phyloP scores from a whole-genome alignment of 1,140 invertebrate genomes.

The Drosophila erecta region DNA sequence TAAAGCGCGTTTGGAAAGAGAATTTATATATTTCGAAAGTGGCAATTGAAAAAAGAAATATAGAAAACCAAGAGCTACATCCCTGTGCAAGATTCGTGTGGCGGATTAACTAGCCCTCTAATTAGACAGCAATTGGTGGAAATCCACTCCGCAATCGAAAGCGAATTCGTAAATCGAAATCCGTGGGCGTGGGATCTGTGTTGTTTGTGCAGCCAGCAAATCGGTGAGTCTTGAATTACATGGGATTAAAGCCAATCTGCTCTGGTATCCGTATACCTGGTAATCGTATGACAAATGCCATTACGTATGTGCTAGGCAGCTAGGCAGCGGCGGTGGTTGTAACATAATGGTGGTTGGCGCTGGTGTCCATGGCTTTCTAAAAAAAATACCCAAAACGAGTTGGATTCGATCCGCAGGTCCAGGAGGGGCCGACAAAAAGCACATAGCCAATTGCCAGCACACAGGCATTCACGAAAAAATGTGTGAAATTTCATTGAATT shows the following conservation, averaged over 20 bases:
- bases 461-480: slow-evolving; percentile 24
- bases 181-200: slow-evolving; percentile 51
- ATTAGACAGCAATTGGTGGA: slow-evolving; percentile 47
- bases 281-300: slow-evolving; percentile 54
- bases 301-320: slow-evolving; percentile 20
- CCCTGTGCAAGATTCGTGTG: slow-evolving; percentile 24
- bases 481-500: slow-evolving; percentile 54
- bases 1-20: slow-evolving; percentile 26
- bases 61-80: slow-evolving; percentile 2
- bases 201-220: slow-evolving; percentile 25
- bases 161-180: slow-evolving; percentile 10
- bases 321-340: too few relatives aligned
- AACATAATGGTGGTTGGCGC: too few relatives aligned
- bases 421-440: slow-evolving; percentile 28
- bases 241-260: slow-evolving; percentile 46
- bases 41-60: slow-evolving; percentile 1
- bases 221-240: slow-evolving; percentile 53
- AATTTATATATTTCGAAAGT: slow-evolving; percentile 42
- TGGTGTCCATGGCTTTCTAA: slow-evolving; percentile 37
- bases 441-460: slow-evolving; percentile 1
- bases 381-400: slow-evolving; percentile 38
- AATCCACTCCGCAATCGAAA: slow-evolving; percentile 26
- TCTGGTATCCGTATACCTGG: slow-evolving; percentile 1
- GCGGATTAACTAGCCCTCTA: slow-evolving; percentile 25
- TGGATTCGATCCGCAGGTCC: slow-evolving; percentile 20